Evolutionary conservation across 2,888 invertebrate species (phyloP), one percentile per base, ranked within the genome.

Genomic region (Sussaba pulchella): DNA sequence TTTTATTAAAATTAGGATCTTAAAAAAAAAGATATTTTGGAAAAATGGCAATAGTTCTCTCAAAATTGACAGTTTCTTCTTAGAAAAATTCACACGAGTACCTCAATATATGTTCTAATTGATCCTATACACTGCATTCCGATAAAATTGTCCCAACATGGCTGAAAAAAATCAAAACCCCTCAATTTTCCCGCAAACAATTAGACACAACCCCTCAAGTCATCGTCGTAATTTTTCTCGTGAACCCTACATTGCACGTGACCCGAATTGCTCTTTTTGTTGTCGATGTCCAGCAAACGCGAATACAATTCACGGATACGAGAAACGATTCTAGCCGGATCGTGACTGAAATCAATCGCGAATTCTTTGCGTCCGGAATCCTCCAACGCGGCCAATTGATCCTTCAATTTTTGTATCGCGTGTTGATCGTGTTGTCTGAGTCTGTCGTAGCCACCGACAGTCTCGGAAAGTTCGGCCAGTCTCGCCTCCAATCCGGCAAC

Each of bases 401-500:
- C 95, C 82, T 94, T 94, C 76, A 96, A 88, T 91, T 94, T 95
- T 82, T 95, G 94, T 86, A 97, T 97, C 14, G 94, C 94, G 71
- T 94, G 94, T 89, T 96, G 96, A 92, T 98, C 97, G 78, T 94
- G 94, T 67, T 96, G 94, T 1, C 96, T 92, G 8, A 95, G 91
- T 73, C 95, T 93, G 89, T 97, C 97, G 87, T 97, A 97, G 80
- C 94, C 94, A 0, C 97, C 97, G 2, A 97, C 95, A 0, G 95
- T 96, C 72, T 95, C 94, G 0, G 97, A 97, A 31, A 98, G 92
- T 88, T 98, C 97, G 0, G 97, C 96, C 17, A 97, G 91, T 82
- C 95, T 94, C 2, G 95, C 94, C 91, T 98, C 97, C 66, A 98
- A 93, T 63, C 95, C 93, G 0, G 95, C 95, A 0, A 97, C 97